phyloP scores from a whole-genome alignment of 2,888 invertebrate genomes.

The Agrochola circellaris region DNA sequence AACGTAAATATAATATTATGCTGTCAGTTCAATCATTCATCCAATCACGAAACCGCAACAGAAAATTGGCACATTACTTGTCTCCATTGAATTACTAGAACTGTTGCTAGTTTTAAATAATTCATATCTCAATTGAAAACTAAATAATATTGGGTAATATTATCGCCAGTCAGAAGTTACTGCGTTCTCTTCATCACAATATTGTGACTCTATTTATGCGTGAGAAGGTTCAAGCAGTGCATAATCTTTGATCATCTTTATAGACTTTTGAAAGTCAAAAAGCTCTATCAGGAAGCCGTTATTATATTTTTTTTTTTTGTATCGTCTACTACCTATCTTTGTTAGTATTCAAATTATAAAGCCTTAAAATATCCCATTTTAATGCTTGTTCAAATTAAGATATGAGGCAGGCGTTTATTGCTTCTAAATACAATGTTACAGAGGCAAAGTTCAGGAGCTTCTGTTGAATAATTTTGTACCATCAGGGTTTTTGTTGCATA shows the following conservation, averaged over 20 bases:
- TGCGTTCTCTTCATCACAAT: constrained; percentile 42
- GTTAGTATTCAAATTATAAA: neutral
- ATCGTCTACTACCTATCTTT: neutral
- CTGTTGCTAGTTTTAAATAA: constrained; percentile 53
- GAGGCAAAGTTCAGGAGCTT: neutral
- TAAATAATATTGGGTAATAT: constrained; percentile 49
- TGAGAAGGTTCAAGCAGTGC: constrained; percentile 27
- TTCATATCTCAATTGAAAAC: constrained; percentile 61
- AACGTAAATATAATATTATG: constrained; percentile 25
- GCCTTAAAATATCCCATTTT: neutral
- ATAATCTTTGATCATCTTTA: constrained; percentile 27
- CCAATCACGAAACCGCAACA: constrained; percentile 29
- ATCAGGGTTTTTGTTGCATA: neutral
- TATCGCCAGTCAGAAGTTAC: constrained; percentile 30
- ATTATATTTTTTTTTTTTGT: constrained; percentile 20
- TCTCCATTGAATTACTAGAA: constrained; percentile 43
- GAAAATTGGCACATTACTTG: constrained; percentile 51
- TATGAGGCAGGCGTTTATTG: neutral
- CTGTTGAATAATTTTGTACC: neutral
- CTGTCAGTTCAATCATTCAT: constrained; percentile 42
- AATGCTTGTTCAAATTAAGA: neutral
- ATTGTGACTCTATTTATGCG: constrained; percentile 45
- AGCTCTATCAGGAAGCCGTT: constrained; percentile 12
- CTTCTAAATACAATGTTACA: neutral
- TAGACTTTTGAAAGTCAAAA: constrained; percentile 30